phyloP scores from a whole-genome alignment of 2,113 vertebrate genomes.

The Thalassarche chlororhynchos region DNA sequence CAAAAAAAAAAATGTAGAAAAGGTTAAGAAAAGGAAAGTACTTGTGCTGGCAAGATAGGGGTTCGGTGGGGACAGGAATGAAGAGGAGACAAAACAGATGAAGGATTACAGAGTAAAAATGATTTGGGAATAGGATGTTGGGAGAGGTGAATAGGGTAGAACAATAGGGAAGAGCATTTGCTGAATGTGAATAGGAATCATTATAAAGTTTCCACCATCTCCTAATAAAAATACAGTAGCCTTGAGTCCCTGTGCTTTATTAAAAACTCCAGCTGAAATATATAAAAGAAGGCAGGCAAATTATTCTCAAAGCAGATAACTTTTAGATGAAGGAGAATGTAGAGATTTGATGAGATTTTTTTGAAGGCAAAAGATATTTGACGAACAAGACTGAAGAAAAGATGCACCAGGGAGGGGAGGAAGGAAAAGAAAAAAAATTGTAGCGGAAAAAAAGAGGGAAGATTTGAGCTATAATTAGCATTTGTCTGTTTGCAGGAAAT shows the following conservation, averaged over 20 bases:
- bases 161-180: conserved; percentile 3
- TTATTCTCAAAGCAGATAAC: conserved; percentile 30
- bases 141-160: conserved; percentile 16
- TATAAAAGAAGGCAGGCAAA: conserved; percentile 22
- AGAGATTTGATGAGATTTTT: conserved; percentile 34
- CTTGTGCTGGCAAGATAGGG: not conserved
- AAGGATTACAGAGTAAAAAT: not conserved
- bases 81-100: not conserved
- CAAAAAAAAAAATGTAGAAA: not conserved
- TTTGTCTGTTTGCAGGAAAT: conserved; percentile 1
- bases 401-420: not conserved
- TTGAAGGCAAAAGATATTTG: conserved; percentile 12
- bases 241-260: conserved; percentile 45
- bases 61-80: not conserved
- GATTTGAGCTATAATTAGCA: not conserved
- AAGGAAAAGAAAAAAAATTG: not conserved
- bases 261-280: conserved; percentile 42
- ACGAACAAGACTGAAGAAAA: not conserved
- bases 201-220: conserved; percentile 33
- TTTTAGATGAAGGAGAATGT: conserved; percentile 26
- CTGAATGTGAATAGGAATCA: conserved; percentile 47
- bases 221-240: conserved; percentile 61
- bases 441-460: not conserved
- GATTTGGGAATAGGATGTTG: conserved; percentile 16
- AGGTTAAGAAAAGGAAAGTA: not conserved